A percentile compares a stretch with the other conserved stretches of the same genome.
These are phyloP conservation scores for Stegana nigrithorax DNA, from an alignment of 2,888 invertebrate species.

Conservation along the genomic window DNA sequence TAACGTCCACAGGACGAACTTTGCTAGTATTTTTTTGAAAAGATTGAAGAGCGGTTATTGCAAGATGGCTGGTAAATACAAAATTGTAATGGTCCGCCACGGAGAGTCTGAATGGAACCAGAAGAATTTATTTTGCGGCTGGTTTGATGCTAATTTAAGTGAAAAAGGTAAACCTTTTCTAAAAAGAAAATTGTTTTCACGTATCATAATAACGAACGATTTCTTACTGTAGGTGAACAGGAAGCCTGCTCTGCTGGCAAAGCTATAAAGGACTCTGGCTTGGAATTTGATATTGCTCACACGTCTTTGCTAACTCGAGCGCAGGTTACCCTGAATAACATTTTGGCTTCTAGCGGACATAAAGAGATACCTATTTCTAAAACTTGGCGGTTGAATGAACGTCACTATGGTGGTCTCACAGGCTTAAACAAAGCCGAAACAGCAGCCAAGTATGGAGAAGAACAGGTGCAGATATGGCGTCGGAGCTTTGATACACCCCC, in stretches of 20 bases:
- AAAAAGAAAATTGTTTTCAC: neutral
- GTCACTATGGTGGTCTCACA: slow-evolving; percentile 89
- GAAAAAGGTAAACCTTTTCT: slow-evolving; percentile 72
- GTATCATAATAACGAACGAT: neutral
- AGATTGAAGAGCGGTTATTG: neutral
- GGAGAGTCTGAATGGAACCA: slow-evolving; percentile 84
- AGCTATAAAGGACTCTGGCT: slow-evolving; percentile 80
- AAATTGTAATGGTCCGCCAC: slow-evolving; percentile 81
- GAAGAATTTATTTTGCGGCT: slow-evolving; percentile 81
- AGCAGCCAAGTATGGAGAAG: slow-evolving; percentile 87
- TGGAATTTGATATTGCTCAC: slow-evolving; percentile 83
- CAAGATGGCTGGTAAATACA: slow-evolving; percentile 71
- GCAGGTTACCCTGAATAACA: slow-evolving; percentile 78
- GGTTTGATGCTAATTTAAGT: slow-evolving; percentile 79
- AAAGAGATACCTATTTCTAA: slow-evolving; percentile 77
- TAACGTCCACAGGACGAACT: too few relatives aligned
- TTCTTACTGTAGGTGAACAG: slow-evolving; percentile 52
- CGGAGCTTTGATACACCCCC: slow-evolving; percentile 88
- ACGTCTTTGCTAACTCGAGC: slow-evolving; percentile 86
- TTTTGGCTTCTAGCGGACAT: slow-evolving; percentile 78
- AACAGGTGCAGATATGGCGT: slow-evolving; percentile 87
- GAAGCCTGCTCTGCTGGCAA: slow-evolving; percentile 75
- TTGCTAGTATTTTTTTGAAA: neutral
- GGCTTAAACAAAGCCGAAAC: slow-evolving; percentile 91
- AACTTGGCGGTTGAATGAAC: slow-evolving; percentile 88